phyloP scores from a whole-genome alignment of 2,888 invertebrate genomes.

The Iphiclides podalirius region DNA sequence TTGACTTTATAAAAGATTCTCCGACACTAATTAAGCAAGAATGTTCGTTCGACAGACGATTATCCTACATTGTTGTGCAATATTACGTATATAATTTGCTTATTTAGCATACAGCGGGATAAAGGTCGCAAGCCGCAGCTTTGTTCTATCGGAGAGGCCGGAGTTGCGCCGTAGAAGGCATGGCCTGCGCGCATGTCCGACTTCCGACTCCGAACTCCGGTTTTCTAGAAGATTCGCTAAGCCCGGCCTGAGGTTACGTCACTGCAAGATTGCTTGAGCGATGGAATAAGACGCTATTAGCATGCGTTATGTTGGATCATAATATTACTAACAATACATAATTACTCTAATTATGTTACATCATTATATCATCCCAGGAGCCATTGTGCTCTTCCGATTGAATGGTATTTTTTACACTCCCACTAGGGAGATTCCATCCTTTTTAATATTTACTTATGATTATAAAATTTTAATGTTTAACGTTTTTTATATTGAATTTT shows the following conservation, averaged over 20 bases:
- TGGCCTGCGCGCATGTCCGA: conserved; percentile 30
- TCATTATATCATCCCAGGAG: background rate
- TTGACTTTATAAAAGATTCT: too few species aligned
- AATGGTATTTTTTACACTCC: too few species aligned
- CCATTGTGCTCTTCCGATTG: too few species aligned
- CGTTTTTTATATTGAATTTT: too few species aligned
- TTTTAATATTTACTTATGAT: too few species aligned
- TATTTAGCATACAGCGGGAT: conserved; percentile 5
- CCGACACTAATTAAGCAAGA: too few species aligned
- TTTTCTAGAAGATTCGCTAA: conserved; percentile 51
- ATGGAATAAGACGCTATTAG: conserved; percentile 6
- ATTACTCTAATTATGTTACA: conserved; percentile 10
- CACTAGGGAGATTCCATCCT: too few species aligned
- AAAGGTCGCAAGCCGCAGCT: conserved; percentile 18
- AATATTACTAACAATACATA: too few species aligned
- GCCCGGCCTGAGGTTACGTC: conserved; percentile 53
- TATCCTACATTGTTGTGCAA: background rate
- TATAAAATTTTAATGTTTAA: too few species aligned
- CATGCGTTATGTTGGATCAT: too few species aligned
- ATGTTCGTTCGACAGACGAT: background rate
- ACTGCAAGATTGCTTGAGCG: conserved; percentile 24
- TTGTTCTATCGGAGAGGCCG: conserved; percentile 18
- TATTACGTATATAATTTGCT: conserved; percentile 9
- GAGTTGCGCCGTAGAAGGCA: conserved; percentile 35
- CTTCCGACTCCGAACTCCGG: too few species aligned